phyloP scores from a whole-genome alignment of 2,113 vertebrate species.

The Promerops cafer region DNA sequence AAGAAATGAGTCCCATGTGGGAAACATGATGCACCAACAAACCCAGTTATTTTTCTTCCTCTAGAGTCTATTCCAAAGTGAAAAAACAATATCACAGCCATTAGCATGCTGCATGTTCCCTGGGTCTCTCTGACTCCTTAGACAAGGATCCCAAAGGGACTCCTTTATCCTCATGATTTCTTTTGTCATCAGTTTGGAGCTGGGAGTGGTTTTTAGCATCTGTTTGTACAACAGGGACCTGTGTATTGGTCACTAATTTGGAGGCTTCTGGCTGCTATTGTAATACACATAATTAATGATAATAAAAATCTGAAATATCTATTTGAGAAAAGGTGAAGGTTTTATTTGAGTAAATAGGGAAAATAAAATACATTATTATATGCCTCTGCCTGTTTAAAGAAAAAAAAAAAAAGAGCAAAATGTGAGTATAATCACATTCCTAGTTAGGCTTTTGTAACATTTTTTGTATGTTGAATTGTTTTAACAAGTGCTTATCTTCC shows the following conservation, averaged over 20 bases:
- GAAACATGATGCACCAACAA: not conserved
- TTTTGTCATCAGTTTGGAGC: not conserved
- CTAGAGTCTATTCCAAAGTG: not conserved
- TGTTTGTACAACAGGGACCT: not conserved
- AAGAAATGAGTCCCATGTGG: not conserved
- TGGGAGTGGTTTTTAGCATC: not conserved
- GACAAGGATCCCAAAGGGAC: not conserved
- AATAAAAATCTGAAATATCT: constrained; percentile 20
- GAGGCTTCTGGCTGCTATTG: constrained; percentile 31
- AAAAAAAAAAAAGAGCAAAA: not conserved
- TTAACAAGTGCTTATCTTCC: not conserved
- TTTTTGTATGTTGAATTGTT: not conserved
- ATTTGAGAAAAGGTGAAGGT: not conserved
- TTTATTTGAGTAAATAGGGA: not conserved
- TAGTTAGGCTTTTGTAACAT: not conserved
- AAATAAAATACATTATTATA: not conserved
- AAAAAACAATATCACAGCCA: not conserved
- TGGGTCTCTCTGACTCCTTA: not conserved
- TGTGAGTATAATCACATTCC: not conserved
- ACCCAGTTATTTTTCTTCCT: not conserved
- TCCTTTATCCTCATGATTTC: not conserved
- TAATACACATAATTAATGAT: not conserved
- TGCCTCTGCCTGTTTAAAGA: not conserved
- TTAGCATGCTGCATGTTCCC: not conserved
- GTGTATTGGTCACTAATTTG: not conserved